phyloP scores from a whole-genome alignment of 2,888 invertebrate genomes.

The Epinotia nisella region DNA sequence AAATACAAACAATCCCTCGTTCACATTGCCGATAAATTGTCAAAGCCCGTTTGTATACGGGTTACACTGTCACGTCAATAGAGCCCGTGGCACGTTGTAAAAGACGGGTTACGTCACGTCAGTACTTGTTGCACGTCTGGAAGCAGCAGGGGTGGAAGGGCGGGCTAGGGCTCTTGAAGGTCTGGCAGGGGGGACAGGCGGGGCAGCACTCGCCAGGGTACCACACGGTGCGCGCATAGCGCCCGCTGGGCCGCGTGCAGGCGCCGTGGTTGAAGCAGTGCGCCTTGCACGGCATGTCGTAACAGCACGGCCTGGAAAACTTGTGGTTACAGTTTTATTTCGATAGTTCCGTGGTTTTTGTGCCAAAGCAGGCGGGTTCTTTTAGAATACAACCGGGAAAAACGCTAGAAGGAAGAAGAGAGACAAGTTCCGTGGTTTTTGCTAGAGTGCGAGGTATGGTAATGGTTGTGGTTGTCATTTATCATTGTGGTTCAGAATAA shows the following conservation, averaged over 20 bases:
- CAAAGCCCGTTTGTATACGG: background rate
- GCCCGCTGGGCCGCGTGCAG: conserved; percentile 74
- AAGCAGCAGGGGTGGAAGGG: conserved; percentile 78
- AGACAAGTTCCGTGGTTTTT: no score
- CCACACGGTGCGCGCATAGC: conserved; percentile 76
- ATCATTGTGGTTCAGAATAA: no score
- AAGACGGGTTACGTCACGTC: background rate
- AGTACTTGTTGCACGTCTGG: conserved; percentile 72
- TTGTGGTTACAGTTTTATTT: background rate
- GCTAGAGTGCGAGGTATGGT: no score
- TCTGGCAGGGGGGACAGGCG: conserved; percentile 73
- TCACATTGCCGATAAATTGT: background rate
- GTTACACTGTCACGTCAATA: background rate
- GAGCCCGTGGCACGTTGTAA: background rate
- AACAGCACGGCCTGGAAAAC: conserved; percentile 72
- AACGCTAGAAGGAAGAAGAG: no score
- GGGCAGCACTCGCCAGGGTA: conserved; percentile 78
- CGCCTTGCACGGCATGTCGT: conserved; percentile 79
- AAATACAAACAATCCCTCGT: background rate
- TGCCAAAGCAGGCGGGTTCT: no score
- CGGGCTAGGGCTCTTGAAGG: conserved; percentile 78
- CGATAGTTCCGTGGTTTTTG: no score
- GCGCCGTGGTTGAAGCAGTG: conserved; percentile 79
- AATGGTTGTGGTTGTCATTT: no score
- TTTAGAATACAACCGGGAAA: no score